Conservation (phyloP, 2,797 vertebrate genomes). For the Botia almorhae region DNA sequence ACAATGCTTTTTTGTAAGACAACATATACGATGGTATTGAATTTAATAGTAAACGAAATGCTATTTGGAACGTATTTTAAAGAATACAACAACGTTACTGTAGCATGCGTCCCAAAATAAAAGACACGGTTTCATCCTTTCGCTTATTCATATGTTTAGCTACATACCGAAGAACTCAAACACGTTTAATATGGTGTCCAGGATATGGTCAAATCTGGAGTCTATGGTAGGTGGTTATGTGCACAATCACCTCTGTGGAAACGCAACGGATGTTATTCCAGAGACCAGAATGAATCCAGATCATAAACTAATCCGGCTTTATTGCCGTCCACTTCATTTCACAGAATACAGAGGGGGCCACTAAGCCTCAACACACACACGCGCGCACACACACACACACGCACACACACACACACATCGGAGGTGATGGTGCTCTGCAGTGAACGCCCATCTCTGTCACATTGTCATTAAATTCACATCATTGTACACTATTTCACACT, state of each 20-base stretch:
- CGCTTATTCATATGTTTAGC: neutral
- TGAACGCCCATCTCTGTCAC: neutral
- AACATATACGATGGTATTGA: too few species aligned
- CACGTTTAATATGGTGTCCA: neutral
- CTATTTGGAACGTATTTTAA: too few species aligned
- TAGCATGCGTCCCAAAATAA: too few species aligned
- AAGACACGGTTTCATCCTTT: too few species aligned
- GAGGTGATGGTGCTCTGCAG: conserved; percentile 12
- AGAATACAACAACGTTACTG: too few species aligned
- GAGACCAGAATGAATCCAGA: conserved; percentile 71
- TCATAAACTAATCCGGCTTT: conserved; percentile 71
- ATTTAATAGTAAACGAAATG: too few species aligned
- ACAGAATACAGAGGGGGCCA: conserved; percentile 42
- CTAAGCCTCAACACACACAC: neutral
- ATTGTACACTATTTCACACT: conserved; percentile 6
- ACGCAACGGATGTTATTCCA: conserved; percentile 67
- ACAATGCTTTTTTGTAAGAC: too few species aligned
- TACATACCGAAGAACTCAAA: neutral
- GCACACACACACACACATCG: neutral
- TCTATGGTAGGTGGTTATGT: conserved; percentile 41
- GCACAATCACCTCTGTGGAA: conserved; percentile 58
- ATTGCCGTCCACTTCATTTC: conserved; percentile 57
- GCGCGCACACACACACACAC: conserved; percentile 2
- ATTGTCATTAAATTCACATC: neutral
- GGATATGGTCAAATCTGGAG: conserved; percentile 2